These are phyloP conservation scores for Acanthis flammea DNA, from an alignment of 2,797 vertebrate genomes.

Conservation along the genomic window DNA sequence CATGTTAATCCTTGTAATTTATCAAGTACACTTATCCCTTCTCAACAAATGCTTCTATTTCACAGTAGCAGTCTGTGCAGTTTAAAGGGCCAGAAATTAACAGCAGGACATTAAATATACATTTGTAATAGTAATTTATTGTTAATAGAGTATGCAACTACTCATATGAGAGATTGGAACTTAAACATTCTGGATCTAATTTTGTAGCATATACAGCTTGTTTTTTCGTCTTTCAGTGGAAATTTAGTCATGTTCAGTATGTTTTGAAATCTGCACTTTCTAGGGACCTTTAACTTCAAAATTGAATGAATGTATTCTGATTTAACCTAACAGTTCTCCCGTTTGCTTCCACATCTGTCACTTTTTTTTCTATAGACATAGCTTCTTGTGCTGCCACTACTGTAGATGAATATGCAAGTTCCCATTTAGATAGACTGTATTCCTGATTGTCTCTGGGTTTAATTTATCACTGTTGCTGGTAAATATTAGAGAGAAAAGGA, in stretches of 20 bases:
- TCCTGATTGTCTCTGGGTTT: background rate
- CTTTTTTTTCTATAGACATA: background rate
- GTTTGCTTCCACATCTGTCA: background rate
- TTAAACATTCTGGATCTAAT: background rate
- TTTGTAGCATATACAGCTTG: background rate
- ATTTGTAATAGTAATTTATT: background rate
- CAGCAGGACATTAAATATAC: background rate
- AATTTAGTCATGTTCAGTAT: accelerated
- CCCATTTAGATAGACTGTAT: background rate
- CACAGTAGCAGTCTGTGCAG: background rate
- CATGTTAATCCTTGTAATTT: conserved; percentile 46
- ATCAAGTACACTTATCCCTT: conserved; percentile 19
- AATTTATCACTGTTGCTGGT: background rate
- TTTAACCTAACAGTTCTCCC: conserved; percentile 10
- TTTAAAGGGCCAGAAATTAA: conserved; percentile 37
- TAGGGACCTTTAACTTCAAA: background rate
- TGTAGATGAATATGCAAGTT: background rate
- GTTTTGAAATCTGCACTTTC: background rate
- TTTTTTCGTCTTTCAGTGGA: background rate
- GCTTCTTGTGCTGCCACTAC: background rate
- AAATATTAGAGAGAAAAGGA: background rate
- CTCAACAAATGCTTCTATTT: conserved; percentile 41
- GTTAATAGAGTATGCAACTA: background rate
- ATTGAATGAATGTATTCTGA: background rate
- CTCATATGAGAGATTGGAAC: background rate